These are phyloP conservation scores for Phodopus roborovskii DNA, from an alignment of 2,113 vertebrate species.

Conservation along the genomic window DNA sequence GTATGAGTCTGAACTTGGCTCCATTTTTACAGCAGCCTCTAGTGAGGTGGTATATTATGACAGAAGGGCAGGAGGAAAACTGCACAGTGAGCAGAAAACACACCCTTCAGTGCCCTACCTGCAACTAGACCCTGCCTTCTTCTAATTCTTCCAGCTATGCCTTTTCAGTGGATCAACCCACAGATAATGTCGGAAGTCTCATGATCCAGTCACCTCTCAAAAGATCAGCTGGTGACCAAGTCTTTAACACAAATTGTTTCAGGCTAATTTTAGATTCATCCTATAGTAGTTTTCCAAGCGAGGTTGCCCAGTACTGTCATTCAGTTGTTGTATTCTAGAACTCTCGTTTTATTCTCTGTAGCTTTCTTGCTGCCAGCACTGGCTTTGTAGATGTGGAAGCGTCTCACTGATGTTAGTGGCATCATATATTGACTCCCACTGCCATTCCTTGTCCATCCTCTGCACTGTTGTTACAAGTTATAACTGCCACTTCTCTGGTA, in stretches of 20 bases:
- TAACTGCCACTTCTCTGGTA: background rate
- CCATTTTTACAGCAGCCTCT: background rate
- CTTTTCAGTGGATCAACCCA: background rate
- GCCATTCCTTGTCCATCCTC: background rate
- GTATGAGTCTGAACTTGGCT: background rate
- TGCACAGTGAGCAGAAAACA: background rate
- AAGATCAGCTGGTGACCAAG: background rate
- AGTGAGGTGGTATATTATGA: background rate
- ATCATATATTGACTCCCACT: background rate
- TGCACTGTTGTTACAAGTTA: background rate
- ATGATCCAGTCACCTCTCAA: background rate
- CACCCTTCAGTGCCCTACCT: background rate
- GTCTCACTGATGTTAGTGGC: background rate
- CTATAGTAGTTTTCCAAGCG: too few relatives aligned
- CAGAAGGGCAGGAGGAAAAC: background rate
- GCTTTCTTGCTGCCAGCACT: background rate
- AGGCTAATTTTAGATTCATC: background rate
- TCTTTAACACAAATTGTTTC: background rate
- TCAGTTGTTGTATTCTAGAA: background rate
- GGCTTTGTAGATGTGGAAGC: background rate
- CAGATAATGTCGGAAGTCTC: background rate
- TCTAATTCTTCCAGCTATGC: background rate
- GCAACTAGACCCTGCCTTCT: background rate
- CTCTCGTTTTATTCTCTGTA: background rate
- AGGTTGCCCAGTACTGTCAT: background rate